Evolutionary conservation across 2,113 vertebrate species (phyloP).

Genomic region (Ifrita kowaldi): DNA sequence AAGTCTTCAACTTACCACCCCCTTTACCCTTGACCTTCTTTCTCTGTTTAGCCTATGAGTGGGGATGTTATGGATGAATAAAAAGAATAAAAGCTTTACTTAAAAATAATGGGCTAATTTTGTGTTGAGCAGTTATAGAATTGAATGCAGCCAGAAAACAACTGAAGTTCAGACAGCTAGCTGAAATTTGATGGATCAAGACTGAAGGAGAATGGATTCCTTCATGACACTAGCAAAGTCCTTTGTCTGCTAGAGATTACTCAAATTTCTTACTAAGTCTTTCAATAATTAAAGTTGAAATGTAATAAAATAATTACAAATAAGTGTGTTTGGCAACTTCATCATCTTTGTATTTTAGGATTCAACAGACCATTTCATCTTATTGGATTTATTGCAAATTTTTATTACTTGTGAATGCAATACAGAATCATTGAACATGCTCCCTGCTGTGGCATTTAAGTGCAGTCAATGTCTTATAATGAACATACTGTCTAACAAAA

Average conservation of each 20-base stretch:
- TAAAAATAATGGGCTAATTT: neutral
- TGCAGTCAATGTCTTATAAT: conserved; percentile 52
- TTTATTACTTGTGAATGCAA: conserved; percentile 34
- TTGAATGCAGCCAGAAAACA: neutral
- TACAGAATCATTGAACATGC: conserved; percentile 20
- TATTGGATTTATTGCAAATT: conserved; percentile 36
- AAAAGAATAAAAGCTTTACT: neutral
- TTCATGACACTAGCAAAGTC: neutral
- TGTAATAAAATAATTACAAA: neutral
- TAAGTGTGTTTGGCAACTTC: neutral
- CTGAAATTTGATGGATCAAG: neutral
- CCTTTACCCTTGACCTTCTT: neutral
- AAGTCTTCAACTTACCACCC: neutral
- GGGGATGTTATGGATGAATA: no score
- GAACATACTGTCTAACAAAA: conserved; percentile 50
- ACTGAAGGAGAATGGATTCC: neutral
- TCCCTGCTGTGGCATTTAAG: conserved; percentile 62
- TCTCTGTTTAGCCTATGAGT: neutral
- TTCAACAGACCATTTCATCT: neutral
- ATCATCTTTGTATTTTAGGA: conserved; percentile 26
- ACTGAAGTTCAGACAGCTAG: neutral
- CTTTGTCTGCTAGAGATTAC: neutral
- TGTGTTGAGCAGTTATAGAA: neutral
- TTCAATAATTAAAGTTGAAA: neutral
- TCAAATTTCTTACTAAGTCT: conserved; percentile 8